phyloP scores from a whole-genome alignment of 2,797 vertebrate genomes.

The Lemur catta region DNA sequence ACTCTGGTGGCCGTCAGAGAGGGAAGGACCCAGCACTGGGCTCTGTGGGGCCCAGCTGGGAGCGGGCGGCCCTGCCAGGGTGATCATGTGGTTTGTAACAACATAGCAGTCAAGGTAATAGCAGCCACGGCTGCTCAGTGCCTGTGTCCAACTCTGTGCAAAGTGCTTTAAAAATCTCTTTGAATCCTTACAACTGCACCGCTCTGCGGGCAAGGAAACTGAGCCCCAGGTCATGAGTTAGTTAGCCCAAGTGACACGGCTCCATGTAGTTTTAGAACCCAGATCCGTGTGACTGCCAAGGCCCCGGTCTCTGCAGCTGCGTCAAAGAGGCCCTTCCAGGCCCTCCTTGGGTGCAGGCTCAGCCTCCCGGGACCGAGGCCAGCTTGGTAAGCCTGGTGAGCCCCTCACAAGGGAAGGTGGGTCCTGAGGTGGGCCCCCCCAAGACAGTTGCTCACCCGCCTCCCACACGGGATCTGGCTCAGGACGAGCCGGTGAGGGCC shows the following conservation, averaged over 20 bases:
- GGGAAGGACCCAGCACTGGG: background rate
- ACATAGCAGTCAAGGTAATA: fast-evolving
- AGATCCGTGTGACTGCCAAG: too few relatives aligned
- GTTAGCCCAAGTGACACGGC: background rate
- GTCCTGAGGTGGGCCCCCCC: background rate
- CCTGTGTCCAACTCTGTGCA: background rate
- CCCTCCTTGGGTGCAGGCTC: background rate
- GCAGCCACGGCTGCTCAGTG: fast-evolving
- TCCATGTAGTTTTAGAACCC: background rate
- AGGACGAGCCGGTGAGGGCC: background rate
- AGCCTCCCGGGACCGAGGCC: background rate
- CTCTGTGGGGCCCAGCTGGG: background rate
- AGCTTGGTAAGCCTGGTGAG: background rate
- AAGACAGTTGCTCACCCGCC: background rate
- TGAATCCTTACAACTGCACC: fast-evolving
- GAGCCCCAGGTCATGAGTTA: background rate
- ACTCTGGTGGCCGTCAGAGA: background rate
- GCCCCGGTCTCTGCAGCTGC: background rate
- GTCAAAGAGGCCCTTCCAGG: background rate
- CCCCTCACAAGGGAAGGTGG: background rate
- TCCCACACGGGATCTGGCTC: background rate
- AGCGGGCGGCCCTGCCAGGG: fast-evolving
- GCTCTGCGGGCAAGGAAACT: background rate
- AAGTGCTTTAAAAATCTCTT: background rate
- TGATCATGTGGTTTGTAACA: too few relatives aligned